Conservation (phyloP, 1,140 invertebrate genomes). For the Megalonaias nervosa region DNA sequence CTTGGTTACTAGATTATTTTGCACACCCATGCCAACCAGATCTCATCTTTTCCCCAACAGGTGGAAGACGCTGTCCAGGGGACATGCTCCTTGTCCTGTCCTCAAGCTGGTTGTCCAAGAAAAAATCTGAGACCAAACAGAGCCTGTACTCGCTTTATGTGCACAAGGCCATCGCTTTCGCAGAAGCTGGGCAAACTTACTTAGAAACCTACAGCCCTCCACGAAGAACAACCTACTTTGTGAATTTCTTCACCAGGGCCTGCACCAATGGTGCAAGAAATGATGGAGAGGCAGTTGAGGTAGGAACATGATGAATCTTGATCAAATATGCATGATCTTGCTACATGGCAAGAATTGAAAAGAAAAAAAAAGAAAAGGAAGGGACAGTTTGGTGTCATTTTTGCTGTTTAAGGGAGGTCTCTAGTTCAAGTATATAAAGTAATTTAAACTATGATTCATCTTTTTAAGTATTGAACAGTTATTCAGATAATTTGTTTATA, state of each 20-base stretch:
- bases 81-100: conserved; percentile 43
- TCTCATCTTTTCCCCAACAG: conserved; percentile 29
- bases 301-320: too few species aligned
- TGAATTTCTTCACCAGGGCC: conserved; percentile 39
- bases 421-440: too few species aligned
- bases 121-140: conserved; percentile 7
- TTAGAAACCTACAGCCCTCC: conserved; percentile 44
- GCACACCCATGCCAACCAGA: too few species aligned
- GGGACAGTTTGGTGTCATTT: too few species aligned
- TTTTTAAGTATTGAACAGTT: too few species aligned
- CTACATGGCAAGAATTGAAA: too few species aligned
- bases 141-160: conserved; percentile 32
- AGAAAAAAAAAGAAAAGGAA: too few species aligned
- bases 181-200: conserved; percentile 32
- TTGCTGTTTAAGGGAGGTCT: too few species aligned
- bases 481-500: too few species aligned
- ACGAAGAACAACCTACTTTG: conserved; percentile 43
- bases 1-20: too few species aligned
- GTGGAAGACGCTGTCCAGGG: conserved; percentile 38
- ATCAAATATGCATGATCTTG: too few species aligned
- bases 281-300: conserved; percentile 37
- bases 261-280: conserved; percentile 32
- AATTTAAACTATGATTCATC: too few species aligned
- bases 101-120: conserved; percentile 30
- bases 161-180: conserved; percentile 42